Conservation (phyloP, 2,797 vertebrate genomes). For the Trematomus bernacchii region DNA sequence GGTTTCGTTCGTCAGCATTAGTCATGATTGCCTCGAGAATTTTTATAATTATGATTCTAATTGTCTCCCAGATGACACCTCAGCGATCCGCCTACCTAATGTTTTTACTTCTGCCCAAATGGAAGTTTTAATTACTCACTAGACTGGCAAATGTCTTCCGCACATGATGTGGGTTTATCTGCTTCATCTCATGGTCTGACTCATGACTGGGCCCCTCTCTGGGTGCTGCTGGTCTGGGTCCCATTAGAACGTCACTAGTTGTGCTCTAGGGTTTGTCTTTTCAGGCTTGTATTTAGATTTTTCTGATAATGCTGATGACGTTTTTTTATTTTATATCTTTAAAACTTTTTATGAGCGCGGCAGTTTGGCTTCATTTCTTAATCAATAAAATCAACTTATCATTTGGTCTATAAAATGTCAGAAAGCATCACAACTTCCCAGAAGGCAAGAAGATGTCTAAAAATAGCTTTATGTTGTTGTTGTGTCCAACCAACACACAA, state of each 20-base stretch:
- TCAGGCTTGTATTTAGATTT: background rate
- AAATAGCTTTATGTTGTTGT: background rate
- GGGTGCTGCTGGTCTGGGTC: background rate
- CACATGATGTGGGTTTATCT: conserved; percentile 36
- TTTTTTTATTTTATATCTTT: background rate
- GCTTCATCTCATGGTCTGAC: conserved; percentile 31
- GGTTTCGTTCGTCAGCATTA: background rate
- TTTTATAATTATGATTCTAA: conserved; percentile 27
- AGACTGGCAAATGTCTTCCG: conserved; percentile 38
- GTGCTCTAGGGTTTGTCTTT: background rate
- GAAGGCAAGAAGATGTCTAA: background rate
- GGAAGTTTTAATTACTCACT: conserved; percentile 52
- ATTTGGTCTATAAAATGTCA: background rate
- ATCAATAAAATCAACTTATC: background rate
- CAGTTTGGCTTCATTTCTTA: background rate
- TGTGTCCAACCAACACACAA: background rate
- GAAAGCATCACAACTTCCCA: background rate
- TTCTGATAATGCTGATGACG: background rate
- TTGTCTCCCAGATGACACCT: conserved; percentile 38
- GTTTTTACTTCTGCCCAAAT: conserved; percentile 31
- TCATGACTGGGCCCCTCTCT: conserved; percentile 19
- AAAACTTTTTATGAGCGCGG: background rate
- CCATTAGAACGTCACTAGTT: background rate
- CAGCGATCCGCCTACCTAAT: conserved; percentile 2
- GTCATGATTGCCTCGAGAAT: conserved; percentile 22